Evolutionary conservation across 2,888 invertebrate species (phyloP), one percentile per base, ranked within the genome.

Genomic region (Drymonia ruficornis): DNA sequence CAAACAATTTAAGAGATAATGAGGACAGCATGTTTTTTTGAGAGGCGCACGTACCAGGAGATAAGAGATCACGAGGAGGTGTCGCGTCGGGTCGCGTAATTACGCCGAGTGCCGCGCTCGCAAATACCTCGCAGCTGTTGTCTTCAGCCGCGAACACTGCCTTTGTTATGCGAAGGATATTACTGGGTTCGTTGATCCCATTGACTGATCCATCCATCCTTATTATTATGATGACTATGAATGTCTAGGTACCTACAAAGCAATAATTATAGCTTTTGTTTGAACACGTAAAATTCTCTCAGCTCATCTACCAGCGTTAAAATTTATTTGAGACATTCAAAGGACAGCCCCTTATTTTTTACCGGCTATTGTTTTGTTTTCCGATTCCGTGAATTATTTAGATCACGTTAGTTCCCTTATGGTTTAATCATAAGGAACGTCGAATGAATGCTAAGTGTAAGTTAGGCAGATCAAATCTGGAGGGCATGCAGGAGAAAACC

Each of bases 81-180:
- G 16, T 19, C 23, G 28, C 34, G 63, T 53, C 49, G 63, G 53
- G 56, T 56, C 56, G 59, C 43, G 58, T 50, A 50, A 64, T 64
- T 52, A 65, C 43, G 38, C 34, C 49, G 49, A 62, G 59, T 60
- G 50, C 19, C 36, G 45, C 28, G 16, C 29, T 29, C 29, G 15
- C 46, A 46, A 46, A 46, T n/a, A n/a, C 12, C 57, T 53, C 60
- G 55, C 53, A 56, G 61, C 29, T 46, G 46, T 46, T 29, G 29
- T 29, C 15, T 29, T 46, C 29, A n/a, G 5, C 55, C 56, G 60
- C 51, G 48, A 52, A 43, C 18, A 16, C 46, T 42, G 48, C 19
- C 52, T 48, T 48, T 55, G 58, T 55, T 64, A 53, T 57, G 49
- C 50, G 23, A 43, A 44, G 13, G 29, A 50, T 43, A 55, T 31